These are phyloP conservation scores for Tineola bisselliella DNA, from an alignment of 2,888 invertebrate genomes.

Conservation along the genomic window DNA sequence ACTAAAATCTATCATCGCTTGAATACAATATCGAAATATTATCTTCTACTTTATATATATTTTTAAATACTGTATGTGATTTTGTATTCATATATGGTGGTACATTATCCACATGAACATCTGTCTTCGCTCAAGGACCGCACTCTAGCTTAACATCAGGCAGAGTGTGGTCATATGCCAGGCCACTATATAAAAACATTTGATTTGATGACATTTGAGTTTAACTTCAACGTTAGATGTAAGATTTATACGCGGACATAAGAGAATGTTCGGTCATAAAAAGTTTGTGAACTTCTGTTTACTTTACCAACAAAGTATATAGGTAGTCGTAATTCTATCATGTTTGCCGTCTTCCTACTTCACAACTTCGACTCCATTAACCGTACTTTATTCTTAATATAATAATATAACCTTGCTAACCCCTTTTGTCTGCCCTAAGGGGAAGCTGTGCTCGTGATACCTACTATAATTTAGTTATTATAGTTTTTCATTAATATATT, in stretches of 20 bases:
- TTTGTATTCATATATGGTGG: too few species aligned
- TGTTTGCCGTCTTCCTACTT: constrained; percentile 6
- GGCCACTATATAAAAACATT: too few species aligned
- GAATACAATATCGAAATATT: too few species aligned
- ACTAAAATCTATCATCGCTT: too few species aligned
- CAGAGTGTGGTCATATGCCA: too few species aligned
- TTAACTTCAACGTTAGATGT: not conserved
- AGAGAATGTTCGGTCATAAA: not conserved
- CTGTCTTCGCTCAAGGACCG: too few species aligned
- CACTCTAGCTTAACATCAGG: too few species aligned
- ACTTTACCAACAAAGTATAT: constrained; percentile 8
- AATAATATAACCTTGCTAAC: constrained; percentile 5
- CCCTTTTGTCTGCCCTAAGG: not conserved
- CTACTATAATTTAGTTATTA: not conserved
- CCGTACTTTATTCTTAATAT: not conserved
- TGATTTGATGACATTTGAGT: too few species aligned
- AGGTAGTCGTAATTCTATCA: constrained; percentile 7
- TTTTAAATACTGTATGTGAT: too few species aligned
- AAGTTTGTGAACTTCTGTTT: constrained; percentile 2
- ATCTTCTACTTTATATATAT: too few species aligned
- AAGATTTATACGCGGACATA: not conserved
- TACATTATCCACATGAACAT: too few species aligned
- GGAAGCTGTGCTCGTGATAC: not conserved
- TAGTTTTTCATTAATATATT: not conserved
- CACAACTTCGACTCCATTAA: constrained; percentile 6